Percentiles rank a stretch among this genome's conserved stretches.
These are phyloP conservation scores for Pelodytes ibericus DNA, from an alignment of 2,797 vertebrate species.

Conservation along the genomic window DNA sequence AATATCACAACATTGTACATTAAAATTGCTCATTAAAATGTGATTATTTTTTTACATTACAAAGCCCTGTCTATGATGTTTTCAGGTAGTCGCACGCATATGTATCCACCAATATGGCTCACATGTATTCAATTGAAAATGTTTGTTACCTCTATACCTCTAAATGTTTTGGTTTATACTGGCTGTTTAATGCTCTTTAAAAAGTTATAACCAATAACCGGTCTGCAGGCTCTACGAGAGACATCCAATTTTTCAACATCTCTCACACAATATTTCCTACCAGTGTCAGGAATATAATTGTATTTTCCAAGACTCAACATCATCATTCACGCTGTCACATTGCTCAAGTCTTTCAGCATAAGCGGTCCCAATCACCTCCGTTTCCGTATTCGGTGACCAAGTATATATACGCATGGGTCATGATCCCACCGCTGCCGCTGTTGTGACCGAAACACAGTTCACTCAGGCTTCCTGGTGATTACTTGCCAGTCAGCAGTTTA, in stretches of 20 bases:
- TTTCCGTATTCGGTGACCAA: neutral
- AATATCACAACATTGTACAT: too few relatives aligned
- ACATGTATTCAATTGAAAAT: too few relatives aligned
- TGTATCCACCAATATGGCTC: too few relatives aligned
- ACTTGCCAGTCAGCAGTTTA: slow-evolving; percentile 4
- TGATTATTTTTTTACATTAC: too few relatives aligned
- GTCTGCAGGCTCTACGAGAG: neutral
- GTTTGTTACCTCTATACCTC: too few relatives aligned
- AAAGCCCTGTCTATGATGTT: too few relatives aligned
- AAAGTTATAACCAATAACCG: neutral
- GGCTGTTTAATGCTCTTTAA: neutral
- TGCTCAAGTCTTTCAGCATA: neutral
- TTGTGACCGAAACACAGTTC: neutral
- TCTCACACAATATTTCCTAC: neutral
- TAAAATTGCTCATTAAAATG: too few relatives aligned
- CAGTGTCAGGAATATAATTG: slow-evolving; percentile 6
- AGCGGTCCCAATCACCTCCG: neutral
- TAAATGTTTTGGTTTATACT: neutral
- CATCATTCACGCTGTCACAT: neutral
- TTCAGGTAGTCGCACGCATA: too few relatives aligned
- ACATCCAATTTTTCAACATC: neutral
- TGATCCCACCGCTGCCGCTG: neutral
- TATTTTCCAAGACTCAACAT: neutral
- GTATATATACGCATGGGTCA: neutral
- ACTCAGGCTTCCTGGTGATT: neutral